Evolutionary conservation across 1,140 invertebrate genomes (phyloP).

Genomic region (Pseudomyrmex pallidus): DNA sequence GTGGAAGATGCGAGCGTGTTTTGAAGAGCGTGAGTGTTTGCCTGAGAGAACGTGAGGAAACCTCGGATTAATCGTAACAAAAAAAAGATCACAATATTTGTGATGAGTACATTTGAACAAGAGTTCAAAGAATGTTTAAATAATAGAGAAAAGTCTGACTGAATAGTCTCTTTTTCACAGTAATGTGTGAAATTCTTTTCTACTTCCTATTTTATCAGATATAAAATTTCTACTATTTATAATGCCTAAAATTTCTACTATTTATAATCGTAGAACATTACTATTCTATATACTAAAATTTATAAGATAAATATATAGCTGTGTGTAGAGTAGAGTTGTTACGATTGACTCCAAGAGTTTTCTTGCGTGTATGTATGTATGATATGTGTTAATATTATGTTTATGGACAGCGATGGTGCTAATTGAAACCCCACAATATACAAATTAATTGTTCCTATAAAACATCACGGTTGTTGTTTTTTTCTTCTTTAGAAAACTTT

Average conservation of each 20-base stretch:
- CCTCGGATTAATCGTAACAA: slow-evolving; percentile 15
- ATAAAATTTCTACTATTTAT: background rate
- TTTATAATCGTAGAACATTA: background rate
- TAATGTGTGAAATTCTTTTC: background rate
- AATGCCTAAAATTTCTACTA: slow-evolving; percentile 1
- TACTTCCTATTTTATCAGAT: background rate
- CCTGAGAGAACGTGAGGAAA: background rate
- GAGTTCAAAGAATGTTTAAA: background rate
- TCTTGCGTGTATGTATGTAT: slow-evolving; percentile 33
- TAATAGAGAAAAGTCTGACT: no score
- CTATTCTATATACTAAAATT: background rate
- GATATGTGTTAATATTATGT: slow-evolving; percentile 31
- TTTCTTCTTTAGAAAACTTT: background rate
- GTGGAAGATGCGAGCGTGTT: background rate
- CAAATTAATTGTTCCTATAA: slow-evolving; percentile 9
- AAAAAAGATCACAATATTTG: background rate
- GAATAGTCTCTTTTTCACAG: background rate
- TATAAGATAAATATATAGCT: background rate
- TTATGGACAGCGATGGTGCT: slow-evolving; percentile 70
- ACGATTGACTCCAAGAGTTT: background rate
- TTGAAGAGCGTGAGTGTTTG: slow-evolving; percentile 1
- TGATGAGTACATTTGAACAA: background rate
- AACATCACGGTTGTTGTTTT: background rate
- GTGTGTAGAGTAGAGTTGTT: background rate
- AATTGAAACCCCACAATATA: slow-evolving; percentile 62